Percentiles rank a stretch among this genome's conserved stretches.
phyloP scores from a whole-genome alignment of 2,113 vertebrate genomes.

The Chaetops frenatus region DNA sequence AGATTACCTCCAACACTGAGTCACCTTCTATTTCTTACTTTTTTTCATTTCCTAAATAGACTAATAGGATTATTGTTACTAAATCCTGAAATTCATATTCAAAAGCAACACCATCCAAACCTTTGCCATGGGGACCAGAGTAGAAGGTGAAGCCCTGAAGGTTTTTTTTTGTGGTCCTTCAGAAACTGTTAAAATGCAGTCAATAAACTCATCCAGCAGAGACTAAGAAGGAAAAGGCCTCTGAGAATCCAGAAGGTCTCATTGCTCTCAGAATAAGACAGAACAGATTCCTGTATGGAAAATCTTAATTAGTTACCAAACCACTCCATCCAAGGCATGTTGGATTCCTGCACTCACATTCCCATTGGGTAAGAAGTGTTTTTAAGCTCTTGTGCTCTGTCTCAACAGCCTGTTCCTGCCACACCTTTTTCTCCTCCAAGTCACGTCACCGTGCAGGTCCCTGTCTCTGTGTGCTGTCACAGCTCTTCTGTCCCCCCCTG shows the following conservation, averaged over 20 bases:
- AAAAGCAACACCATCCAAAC: not conserved
- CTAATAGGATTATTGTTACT: constrained; percentile 12
- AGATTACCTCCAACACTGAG: not conserved
- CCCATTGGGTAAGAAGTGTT: not conserved
- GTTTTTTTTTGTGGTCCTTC: not conserved
- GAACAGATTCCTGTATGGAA: not conserved
- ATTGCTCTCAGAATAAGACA: not conserved
- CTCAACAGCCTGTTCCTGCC: not conserved
- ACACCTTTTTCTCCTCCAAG: not conserved
- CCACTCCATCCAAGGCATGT: not conserved
- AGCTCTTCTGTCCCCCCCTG: not conserved
- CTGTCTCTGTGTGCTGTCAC: not conserved
- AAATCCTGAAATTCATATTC: constrained; percentile 27
- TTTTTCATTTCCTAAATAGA: constrained; percentile 1
- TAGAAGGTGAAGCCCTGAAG: not conserved
- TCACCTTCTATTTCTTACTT: not conserved
- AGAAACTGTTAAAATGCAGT: constrained; percentile 18
- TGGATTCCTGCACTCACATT: not conserved
- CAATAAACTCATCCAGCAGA: not conserved
- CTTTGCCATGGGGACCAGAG: not conserved
- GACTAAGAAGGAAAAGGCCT: not conserved
- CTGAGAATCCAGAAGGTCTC: not conserved
- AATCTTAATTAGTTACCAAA: not conserved
- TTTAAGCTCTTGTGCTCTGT: not conserved
- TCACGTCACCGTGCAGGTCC: not conserved